Evolutionary conservation across 2,888 invertebrate species (phyloP), one percentile per base, ranked within the genome.

Genomic region (Luperina testacea): DNA sequence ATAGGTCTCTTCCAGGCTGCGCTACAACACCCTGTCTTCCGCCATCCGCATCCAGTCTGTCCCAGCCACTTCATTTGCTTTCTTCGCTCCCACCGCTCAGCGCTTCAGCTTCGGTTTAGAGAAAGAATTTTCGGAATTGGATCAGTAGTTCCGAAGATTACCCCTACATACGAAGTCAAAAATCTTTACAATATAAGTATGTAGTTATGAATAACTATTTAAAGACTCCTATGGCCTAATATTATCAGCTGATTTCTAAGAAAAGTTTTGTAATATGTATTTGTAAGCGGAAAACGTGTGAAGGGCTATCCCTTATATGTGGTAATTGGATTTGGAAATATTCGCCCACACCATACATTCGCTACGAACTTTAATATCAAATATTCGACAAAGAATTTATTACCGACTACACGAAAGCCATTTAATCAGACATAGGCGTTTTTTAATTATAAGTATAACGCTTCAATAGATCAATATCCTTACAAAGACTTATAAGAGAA

Each of bases 241-340:
- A 59, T 75, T 64, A 13, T 42, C 0, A 27, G 8, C 24, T 9
- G 9, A 24, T 20, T 45, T 65, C n/a, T 20, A 20, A 64, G 15
- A n/a, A 17, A n/a, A 45, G 4, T 53, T 11, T 27, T 38, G 51
- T 61, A 17, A 24, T 77, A 45, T 20, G n/a, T 64, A 20, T 32
- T 42, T 51, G 32, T 51, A 67, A 51, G 32, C 32, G 32, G 13
- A 67, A 81, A 67, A 32, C 15, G 3, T 59, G 6, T 51, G 15
- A 51, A 59, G 38, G 38, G n/a, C 72, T n/a, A 79, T 9, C 42
- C 42, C 42, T 45, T 45, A 45, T 45, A 45, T 45, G 9, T 45
- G 42, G 42, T 42, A 42, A 42, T 42, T 0, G 13, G 9, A 64
- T 81, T 73, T 81, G 8, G 42, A 32, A 82, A 76, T 79, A 81